Evolutionary conservation across 2,113 vertebrate species (phyloP).

Genomic region (Empidonax traillii): DNA sequence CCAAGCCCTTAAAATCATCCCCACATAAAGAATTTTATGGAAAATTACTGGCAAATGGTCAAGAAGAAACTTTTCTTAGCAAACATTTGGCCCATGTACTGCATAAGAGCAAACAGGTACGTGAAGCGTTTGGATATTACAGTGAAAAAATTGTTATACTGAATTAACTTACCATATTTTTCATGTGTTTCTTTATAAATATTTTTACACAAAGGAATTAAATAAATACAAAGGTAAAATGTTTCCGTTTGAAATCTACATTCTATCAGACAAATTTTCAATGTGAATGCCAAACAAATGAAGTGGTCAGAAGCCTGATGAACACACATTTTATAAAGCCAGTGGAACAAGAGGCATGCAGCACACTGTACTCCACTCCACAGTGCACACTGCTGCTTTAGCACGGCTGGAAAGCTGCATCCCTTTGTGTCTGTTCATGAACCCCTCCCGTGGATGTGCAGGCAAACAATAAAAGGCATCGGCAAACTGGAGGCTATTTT

Average conservation of each 20-base stretch:
- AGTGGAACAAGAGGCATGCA: conserved; percentile 10
- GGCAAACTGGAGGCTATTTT: conserved; percentile 36
- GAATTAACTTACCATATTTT: not conserved
- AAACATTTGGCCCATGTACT: not conserved
- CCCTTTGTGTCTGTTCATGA: not conserved
- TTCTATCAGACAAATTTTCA: not conserved
- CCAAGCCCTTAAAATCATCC: not conserved
- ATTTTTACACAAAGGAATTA: conserved; percentile 12
- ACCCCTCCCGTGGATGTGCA: conserved; percentile 1
- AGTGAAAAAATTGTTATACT: not conserved
- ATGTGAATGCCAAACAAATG: not conserved
- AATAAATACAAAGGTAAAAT: conserved; percentile 14
- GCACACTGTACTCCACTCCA: not conserved
- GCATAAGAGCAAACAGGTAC: not conserved
- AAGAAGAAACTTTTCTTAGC: not conserved
- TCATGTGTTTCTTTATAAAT: conserved; percentile 5
- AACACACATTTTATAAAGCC: conserved; percentile 5
- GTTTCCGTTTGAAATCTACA: not conserved
- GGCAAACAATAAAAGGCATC: conserved; percentile 61
- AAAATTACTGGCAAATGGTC: not conserved
- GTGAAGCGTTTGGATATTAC: not conserved
- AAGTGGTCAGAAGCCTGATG: not conserved
- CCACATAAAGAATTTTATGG: not conserved
- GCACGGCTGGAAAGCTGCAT: conserved; percentile 37
- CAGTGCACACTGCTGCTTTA: conserved; percentile 9